Base-by-base conservation (phyloP, 1,140 invertebrate genomes). In the Nasonia vitripennis region DNA sequence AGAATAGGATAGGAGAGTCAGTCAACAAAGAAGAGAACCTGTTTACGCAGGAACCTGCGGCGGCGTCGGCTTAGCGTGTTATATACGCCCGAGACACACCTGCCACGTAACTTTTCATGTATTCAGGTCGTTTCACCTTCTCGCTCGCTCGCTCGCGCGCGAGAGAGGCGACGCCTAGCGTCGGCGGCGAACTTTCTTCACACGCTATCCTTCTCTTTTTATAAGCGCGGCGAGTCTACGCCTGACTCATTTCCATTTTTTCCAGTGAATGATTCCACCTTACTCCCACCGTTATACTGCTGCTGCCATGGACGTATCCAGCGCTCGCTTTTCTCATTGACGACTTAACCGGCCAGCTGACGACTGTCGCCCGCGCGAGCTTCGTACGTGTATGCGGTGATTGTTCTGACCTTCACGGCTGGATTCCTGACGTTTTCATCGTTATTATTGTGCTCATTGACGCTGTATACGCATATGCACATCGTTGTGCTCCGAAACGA, bases 71-170 rank as follows among this genome's bases (percentile, higher is more conserved):
- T 68, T 75, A 62, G 41, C 55, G 51, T 20, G 48, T 11, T 11
- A 34, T 12, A 78, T 27, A 78, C 79, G 51, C 45, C 77, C 14
- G 23, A 83, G 88, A 87, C 88, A 84, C 88, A 90, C 90, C 90
- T 90, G 90, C 86, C 86, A 87, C 86, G 86, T 89, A 89, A 89
- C 88, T 90, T 89, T 88, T 90, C 88, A 87, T 81, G 37, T 87
- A 55, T 86, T 86, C 86, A 68, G 85, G 84, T 70, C 85, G 87
- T 85, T 88, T 90, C 89, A 87, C 85, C 88, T 90, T 89, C 86
- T 37, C 77, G 7, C 48, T 81, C 51, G 20, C 62, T 55, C 11
- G n/a, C n/a, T 9, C n/a, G 0, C 62, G 27, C 23, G 23, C 34
- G 0, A 12, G 48, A 20, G 4, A 31, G 34, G 12, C 31, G 34